These are phyloP conservation scores for Cryptocheilus praepositus DNA, from an alignment of 2,888 invertebrate species.

Conservation along the genomic window DNA sequence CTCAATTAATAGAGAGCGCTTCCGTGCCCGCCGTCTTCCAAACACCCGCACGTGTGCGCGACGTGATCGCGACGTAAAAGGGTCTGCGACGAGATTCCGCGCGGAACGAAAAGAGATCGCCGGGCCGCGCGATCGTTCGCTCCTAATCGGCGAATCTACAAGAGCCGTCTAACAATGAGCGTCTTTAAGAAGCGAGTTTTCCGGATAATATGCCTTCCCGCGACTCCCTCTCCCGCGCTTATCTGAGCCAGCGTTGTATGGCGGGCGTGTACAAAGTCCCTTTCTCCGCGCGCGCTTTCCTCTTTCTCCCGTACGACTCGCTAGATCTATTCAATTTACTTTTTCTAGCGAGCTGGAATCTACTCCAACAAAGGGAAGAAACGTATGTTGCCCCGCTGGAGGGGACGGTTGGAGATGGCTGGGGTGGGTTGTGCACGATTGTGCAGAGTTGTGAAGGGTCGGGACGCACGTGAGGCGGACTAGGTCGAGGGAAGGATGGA, in stretches of 20 bases:
- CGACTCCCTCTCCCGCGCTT: slow-evolving; percentile 12
- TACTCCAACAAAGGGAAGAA: slow-evolving; percentile 51
- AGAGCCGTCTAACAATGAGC: too few relatives aligned
- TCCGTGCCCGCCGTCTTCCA: too few relatives aligned
- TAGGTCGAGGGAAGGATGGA: slow-evolving; percentile 3
- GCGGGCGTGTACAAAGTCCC: slow-evolving; percentile 20
- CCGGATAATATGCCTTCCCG: background rate
- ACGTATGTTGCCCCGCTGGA: slow-evolving; percentile 46
- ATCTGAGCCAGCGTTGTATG: slow-evolving; percentile 15
- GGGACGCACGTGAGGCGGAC: slow-evolving; percentile 21
- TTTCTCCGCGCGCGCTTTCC: slow-evolving; percentile 8
- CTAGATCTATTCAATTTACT: slow-evolving; percentile 57
- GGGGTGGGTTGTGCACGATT: too few relatives aligned
- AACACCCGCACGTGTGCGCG: too few relatives aligned
- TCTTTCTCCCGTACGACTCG: slow-evolving; percentile 9
- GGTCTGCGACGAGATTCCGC: too few relatives aligned
- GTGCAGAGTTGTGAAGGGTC: too few relatives aligned
- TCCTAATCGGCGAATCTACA: too few relatives aligned
- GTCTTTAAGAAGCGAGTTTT: too few relatives aligned
- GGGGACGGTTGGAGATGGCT: slow-evolving; percentile 19
- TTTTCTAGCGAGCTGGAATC: slow-evolving; percentile 44
- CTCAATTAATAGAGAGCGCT: background rate
- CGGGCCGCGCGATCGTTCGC: too few relatives aligned
- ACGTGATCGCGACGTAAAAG: too few relatives aligned
- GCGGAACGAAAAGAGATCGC: too few relatives aligned